Percentiles rank a stretch among this genome's conserved stretches.
phyloP scores from a whole-genome alignment of 2,797 vertebrate genomes.

The Chelon auratus region DNA sequence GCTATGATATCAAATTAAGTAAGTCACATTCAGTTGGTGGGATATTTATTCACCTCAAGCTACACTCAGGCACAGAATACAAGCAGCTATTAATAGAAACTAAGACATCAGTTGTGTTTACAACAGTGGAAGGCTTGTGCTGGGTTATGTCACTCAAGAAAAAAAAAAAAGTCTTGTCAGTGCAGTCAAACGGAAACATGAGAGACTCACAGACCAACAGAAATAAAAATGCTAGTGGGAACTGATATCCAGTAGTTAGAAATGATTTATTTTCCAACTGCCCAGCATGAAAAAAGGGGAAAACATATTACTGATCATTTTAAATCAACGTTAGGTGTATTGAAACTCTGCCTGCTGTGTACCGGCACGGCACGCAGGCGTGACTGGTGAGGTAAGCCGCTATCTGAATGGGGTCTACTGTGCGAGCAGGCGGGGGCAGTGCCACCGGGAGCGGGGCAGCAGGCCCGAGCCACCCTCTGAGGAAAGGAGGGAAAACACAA shows the following conservation, averaged over 20 bases:
- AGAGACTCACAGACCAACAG: background rate
- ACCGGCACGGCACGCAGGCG: slow-evolving; percentile 39
- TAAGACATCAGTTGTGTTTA: background rate
- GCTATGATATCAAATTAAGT: background rate
- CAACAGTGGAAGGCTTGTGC: background rate
- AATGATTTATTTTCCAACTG: too few species aligned
- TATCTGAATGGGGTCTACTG: slow-evolving; percentile 78
- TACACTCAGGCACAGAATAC: background rate
- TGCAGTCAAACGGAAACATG: background rate
- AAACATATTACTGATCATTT: too few species aligned
- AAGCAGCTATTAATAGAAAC: slow-evolving; percentile 27
- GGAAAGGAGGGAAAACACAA: slow-evolving; percentile 21
- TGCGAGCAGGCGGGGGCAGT: slow-evolving; percentile 69
- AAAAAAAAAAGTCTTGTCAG: background rate
- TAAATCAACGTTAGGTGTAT: background rate
- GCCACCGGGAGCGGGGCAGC: slow-evolving; percentile 65
- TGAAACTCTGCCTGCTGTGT: slow-evolving; percentile 9
- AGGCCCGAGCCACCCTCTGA: slow-evolving; percentile 50
- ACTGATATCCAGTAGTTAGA: too few species aligned
- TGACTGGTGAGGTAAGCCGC: slow-evolving; percentile 66
- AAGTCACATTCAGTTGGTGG: background rate
- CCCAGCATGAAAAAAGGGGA: too few species aligned
- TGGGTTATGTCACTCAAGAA: background rate
- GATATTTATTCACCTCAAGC: background rate
- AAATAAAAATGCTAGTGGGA: background rate